phyloP scores from a whole-genome alignment of 1,140 invertebrate genomes.

The Trinorchestia longiramus region DNA sequence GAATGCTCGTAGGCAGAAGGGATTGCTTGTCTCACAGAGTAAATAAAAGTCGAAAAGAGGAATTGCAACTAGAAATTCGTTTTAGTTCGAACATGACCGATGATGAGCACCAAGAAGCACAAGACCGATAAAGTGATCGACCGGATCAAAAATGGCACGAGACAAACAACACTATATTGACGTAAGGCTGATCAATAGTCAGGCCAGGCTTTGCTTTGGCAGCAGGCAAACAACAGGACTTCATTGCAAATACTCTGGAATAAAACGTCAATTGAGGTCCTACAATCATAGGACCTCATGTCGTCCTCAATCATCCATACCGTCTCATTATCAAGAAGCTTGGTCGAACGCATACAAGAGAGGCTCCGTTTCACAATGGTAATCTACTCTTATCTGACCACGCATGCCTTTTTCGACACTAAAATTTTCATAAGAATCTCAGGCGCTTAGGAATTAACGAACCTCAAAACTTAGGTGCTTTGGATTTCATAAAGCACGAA shows the following conservation, averaged over 20 bases:
- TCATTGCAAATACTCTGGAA: not conserved
- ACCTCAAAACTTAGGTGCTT: too few species aligned
- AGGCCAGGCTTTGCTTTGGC: not conserved
- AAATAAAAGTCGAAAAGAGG: not conserved
- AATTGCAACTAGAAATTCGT: not conserved
- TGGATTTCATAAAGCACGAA: too few species aligned
- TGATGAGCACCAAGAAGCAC: not conserved
- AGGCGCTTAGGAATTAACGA: too few species aligned
- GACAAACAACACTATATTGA: not conserved
- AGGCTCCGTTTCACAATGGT: too few species aligned
- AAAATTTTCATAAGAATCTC: too few species aligned
- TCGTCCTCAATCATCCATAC: too few species aligned
- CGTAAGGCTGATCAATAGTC: not conserved
- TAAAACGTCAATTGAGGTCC: not conserved
- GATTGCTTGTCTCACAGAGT: not conserved
- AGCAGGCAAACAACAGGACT: not conserved
- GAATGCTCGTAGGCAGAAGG: not conserved
- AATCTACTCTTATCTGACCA: too few species aligned
- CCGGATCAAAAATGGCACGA: not conserved
- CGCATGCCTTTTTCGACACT: too few species aligned
- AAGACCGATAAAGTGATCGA: not conserved
- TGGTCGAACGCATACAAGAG: too few species aligned
- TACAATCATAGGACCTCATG: too few species aligned
- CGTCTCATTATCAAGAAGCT: too few species aligned
- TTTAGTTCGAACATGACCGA: not conserved